Evolutionary conservation across 2,113 vertebrate species (phyloP).

Genomic region (Corythornis madagascariensis): DNA sequence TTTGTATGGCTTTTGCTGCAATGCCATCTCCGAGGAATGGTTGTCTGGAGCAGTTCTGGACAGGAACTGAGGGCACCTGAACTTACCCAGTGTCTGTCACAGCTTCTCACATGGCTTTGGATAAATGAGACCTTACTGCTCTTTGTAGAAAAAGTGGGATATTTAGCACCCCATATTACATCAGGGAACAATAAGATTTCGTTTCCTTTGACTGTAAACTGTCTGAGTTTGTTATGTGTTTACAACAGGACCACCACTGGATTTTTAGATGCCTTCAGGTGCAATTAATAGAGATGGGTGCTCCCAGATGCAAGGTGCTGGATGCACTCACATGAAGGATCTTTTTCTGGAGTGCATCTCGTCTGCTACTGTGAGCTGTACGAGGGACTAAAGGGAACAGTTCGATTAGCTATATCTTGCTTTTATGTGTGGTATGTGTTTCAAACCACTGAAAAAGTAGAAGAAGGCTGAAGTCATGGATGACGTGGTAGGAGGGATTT

Average conservation of each 20-base stretch:
- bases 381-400: background rate
- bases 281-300: background rate
- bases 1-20: background rate
- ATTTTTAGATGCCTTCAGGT: background rate
- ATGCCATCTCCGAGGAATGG: background rate
- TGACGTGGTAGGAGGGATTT: background rate
- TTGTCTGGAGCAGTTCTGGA: background rate
- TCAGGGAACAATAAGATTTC: background rate
- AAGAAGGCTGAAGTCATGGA: background rate
- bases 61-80: background rate
- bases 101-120: background rate
- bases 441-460: background rate
- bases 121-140: background rate
- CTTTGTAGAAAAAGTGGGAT: background rate
- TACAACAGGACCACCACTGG: background rate
- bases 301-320: rapidly evolving
- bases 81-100: background rate
- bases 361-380: background rate
- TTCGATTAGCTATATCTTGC: background rate
- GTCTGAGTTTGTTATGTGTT: background rate
- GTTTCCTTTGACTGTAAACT: background rate
- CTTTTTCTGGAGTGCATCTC: background rate
- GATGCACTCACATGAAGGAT: background rate
- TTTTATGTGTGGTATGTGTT: background rate
- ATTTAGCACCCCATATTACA: background rate